Percentiles rank a stretch among this genome's conserved stretches.
Conservation (phyloP, 2,888 invertebrate species). For the Eurois occulta region DNA sequence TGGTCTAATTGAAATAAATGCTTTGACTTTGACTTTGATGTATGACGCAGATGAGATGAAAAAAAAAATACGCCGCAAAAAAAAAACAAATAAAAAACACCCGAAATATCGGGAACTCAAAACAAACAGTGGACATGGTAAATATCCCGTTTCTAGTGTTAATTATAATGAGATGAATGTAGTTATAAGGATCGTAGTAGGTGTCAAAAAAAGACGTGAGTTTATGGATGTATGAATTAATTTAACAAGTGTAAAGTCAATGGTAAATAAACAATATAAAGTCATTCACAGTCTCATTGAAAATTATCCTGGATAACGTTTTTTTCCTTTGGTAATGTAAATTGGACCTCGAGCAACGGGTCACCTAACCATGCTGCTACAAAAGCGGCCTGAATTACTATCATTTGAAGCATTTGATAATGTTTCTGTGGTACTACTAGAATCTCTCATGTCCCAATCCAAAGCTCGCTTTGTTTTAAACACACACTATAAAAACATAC, state of each 20-base stretch:
- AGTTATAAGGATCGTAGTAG: neutral
- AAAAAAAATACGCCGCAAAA: too few relatives aligned
- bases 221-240: too few relatives aligned
- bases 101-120: too few relatives aligned
- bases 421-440: neutral
- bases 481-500: slow-evolving; percentile 17
- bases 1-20: too few relatives aligned
- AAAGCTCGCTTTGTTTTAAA: slow-evolving; percentile 23
- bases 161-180: too few relatives aligned
- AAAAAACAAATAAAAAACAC: too few relatives aligned
- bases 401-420: neutral
- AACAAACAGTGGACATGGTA: too few relatives aligned
- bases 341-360: too few relatives aligned
- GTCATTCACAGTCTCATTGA: neutral
- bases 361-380: neutral
- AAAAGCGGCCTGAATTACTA: neutral
- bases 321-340: neutral
- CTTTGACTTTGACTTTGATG: too few relatives aligned
- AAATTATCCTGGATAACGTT: neutral
- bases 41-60: too few relatives aligned
- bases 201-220: too few relatives aligned
- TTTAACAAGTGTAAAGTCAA: neutral
- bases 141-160: too few relatives aligned
- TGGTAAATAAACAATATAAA: neutral
- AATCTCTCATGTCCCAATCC: neutral